Evolutionary conservation across 64 coral and sea anemone genomes (phyloP).

Genomic region (Montipora efflorescens): DNA sequence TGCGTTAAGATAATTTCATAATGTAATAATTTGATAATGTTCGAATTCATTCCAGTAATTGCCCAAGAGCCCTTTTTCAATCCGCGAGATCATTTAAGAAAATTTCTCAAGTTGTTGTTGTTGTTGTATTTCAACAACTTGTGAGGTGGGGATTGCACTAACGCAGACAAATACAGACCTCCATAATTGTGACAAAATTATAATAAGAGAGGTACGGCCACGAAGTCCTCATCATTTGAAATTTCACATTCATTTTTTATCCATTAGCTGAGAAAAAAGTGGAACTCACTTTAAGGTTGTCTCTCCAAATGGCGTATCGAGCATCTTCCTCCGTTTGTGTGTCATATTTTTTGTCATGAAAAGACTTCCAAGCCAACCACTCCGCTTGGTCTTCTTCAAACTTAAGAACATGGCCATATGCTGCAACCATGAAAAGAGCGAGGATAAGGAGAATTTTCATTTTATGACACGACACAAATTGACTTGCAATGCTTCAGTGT

Average conservation of each 20-base stretch:
- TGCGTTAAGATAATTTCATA: no score
- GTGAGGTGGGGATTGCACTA: no score
- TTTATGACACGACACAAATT: background rate
- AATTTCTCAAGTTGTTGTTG: no score
- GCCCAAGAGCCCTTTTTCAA: no score
- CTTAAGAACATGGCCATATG: slow-evolving; percentile 21
- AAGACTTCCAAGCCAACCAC: slow-evolving; percentile 84
- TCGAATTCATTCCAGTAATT: no score
- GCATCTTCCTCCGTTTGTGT: slow-evolving; percentile 64
- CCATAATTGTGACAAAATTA: no score
- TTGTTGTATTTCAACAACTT: no score
- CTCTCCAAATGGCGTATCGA: slow-evolving; percentile 78
- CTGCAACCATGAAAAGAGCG: slow-evolving; percentile 48
- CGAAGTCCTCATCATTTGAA: background rate
- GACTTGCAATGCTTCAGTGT: background rate
- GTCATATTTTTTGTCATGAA: slow-evolving; percentile 69
- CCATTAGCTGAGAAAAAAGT: background rate
- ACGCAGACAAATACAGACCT: no score
- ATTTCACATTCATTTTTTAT: background rate
- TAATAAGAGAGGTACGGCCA: background rate
- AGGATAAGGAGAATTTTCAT: slow-evolving; percentile 24
- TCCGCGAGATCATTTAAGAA: no score
- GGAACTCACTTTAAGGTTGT: slow-evolving; percentile 73
- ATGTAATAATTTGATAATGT: no score
- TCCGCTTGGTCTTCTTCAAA: slow-evolving; percentile 54